A percentile compares a stretch with the other conserved stretches of the same genome.
Conservation (phyloP, 2,797 vertebrate species). For the Macropodus opercularis region DNA sequence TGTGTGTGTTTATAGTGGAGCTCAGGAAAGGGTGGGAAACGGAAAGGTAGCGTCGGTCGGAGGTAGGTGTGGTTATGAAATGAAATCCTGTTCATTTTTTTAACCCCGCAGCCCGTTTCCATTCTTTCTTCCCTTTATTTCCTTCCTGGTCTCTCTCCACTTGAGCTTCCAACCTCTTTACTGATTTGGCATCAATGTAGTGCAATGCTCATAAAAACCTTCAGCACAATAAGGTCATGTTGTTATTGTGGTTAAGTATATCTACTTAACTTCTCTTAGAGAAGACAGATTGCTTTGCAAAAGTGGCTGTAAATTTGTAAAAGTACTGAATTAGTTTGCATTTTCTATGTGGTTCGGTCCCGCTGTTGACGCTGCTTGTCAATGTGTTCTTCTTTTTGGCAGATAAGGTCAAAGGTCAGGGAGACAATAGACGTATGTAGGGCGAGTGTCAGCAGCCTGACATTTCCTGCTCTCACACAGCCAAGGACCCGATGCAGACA, state of each 20-base stretch:
- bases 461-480: constrained; percentile 32
- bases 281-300: background rate
- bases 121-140: constrained; percentile 11
- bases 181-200: background rate
- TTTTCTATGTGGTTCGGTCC: background rate
- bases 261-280: background rate
- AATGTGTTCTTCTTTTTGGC: constrained; percentile 19
- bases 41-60: constrained; percentile 79
- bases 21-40: constrained; percentile 85
- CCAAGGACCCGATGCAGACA: background rate
- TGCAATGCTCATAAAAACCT: background rate
- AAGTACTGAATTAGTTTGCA: background rate
- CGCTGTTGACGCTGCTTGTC: constrained; percentile 15
- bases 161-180: constrained; percentile 23
- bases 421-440: constrained; percentile 30
- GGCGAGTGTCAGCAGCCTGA: constrained; percentile 31
- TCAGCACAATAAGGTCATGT: background rate
- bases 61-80: constrained; percentile 78
- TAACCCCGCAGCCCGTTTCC: constrained; percentile 51
- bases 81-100: constrained; percentile 69
- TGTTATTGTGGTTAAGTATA: background rate
- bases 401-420: constrained; percentile 40
- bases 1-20: constrained; percentile 48
- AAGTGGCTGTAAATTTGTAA: background rate
- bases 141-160: constrained; percentile 21